Evolutionary conservation across 2,888 invertebrate species (phyloP).

Genomic region (Acronicta psi): DNA sequence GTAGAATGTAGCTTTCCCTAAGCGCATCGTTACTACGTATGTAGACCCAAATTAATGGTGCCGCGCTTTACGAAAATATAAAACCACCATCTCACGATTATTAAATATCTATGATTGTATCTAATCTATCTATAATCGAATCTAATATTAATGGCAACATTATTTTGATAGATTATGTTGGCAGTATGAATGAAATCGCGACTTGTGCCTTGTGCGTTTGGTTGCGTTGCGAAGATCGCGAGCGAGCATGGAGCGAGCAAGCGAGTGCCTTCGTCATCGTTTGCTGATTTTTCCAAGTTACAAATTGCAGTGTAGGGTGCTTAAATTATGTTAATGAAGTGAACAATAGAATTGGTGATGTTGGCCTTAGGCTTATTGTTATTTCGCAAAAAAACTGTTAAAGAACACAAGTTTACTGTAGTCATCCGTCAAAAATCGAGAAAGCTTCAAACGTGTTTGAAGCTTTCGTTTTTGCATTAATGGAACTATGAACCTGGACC

Average conservation of each 20-base stretch:
- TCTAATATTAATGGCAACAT: slow-evolving; percentile 27
- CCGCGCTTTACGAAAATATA: too few species aligned
- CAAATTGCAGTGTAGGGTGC: slow-evolving; percentile 70
- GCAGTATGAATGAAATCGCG: slow-evolving; percentile 29
- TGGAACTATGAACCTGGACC: slow-evolving; percentile 99
- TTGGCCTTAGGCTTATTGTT: slow-evolving; percentile 83
- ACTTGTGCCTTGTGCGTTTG: background rate
- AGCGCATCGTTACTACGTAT: too few species aligned
- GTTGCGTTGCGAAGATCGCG: slow-evolving; percentile 38
- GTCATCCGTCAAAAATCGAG: slow-evolving; percentile 93
- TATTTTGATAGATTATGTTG: slow-evolving; percentile 33
- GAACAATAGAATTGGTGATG: slow-evolving; percentile 86
- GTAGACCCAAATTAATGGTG: too few species aligned
- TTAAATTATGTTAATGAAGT: slow-evolving; percentile 81
- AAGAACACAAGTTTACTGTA: slow-evolving; percentile 81
- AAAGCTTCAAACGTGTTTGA: slow-evolving; percentile 98
- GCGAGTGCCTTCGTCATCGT: slow-evolving; percentile 76
- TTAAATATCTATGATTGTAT: too few species aligned
- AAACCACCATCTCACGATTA: too few species aligned
- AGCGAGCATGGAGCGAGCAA: slow-evolving; percentile 49
- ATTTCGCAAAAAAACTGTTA: slow-evolving; percentile 83
- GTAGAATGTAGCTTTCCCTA: too few species aligned
- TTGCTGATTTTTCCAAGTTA: slow-evolving; percentile 66
- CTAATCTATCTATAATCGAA: too few species aligned
- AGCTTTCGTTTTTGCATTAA: slow-evolving; percentile 97